Base-by-base conservation (phyloP, 1,140 invertebrate species). In the Drosophila seguyi region DNA sequence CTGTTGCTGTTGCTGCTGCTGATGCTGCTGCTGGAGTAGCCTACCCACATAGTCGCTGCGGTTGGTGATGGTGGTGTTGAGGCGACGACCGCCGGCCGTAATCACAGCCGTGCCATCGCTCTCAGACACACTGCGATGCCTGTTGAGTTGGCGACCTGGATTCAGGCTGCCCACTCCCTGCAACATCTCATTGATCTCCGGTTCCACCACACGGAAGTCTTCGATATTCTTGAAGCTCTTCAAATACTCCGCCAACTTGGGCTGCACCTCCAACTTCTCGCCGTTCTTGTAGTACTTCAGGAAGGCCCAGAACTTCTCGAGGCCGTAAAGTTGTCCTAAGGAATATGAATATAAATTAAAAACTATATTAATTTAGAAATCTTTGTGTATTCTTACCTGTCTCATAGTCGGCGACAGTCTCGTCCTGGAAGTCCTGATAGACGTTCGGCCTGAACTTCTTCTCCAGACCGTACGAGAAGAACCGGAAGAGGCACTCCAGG, bases 231-330 rank as follows among this genome's bases (percentile, higher is more conserved):
- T 98, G 93, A 98, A 99, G 87, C 97, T 97, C 34, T 95, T 95
- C 42, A 99, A 93, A 92, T 96, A 96, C 50, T 96, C 96, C 67
- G 95, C 94, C 42, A 99, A 93, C 83, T 96, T 95, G 6, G 96
- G 94, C 79, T 98, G 95, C 22, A 99, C 96, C 62, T 97, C 95
- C 27, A 99, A 94, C 60, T 96, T 95, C 29, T 93, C 94, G 18
- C 96, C 95, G 79, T 97, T 95, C 92, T 97, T 98, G 93, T 97
- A 98, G 94, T 98, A 98, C 93, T 99, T 99, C 7, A 99, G 93
- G 94, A 99, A 99, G 44, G 98, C 98, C 98, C 98, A 99, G 93
- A 99, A 99, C 93, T 99, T 99, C 93, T 99, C 99, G 48, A 99
- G 93, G 42, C 99, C 99, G 94, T 99, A 99, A 20, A 99, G 93